Evolutionary conservation across 2,888 invertebrate genomes (phyloP).

Genomic region (Drosophila multiciliata): DNA sequence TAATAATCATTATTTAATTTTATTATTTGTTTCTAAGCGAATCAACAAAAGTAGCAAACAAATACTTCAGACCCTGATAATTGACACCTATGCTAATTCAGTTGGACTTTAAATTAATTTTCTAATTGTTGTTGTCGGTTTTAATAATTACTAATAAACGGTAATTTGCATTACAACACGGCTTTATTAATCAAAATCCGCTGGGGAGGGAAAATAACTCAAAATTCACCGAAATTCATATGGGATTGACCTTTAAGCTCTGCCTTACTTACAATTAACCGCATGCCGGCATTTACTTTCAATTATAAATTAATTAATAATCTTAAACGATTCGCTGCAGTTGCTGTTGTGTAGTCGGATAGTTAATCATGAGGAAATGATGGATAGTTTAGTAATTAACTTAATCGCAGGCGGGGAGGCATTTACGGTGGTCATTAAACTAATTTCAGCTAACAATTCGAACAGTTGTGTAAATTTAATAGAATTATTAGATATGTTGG

Average conservation of each 20-base stretch:
- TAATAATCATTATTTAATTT: conserved; percentile 36
- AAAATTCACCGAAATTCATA: conserved; percentile 1
- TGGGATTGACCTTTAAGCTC: conserved; percentile 42
- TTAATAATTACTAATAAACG: conserved; percentile 40
- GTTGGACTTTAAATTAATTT: neutral
- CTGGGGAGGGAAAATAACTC: conserved; percentile 9
- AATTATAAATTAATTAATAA: conserved; percentile 74
- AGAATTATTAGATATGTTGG: conserved; percentile 40
- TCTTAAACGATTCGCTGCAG: conserved; percentile 62
- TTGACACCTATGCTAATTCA: conserved; percentile 26
- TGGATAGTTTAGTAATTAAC: conserved; percentile 65
- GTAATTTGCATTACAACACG: conserved; percentile 40
- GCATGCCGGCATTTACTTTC: conserved; percentile 52
- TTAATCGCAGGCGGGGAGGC: conserved; percentile 54
- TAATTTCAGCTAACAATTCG: conserved; percentile 50
- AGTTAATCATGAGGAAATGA: conserved; percentile 70
- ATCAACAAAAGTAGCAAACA: conserved; percentile 18
- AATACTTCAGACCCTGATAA: conserved; percentile 17
- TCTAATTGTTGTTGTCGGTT: conserved; percentile 23
- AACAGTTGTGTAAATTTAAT: conserved; percentile 54
- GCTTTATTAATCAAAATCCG: conserved; percentile 45
- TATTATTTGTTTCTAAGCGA: conserved; percentile 6
- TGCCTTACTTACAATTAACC: conserved; percentile 50
- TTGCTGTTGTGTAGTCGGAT: conserved; percentile 14
- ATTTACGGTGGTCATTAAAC: conserved; percentile 48